Conservation (phyloP, 1,140 invertebrate genomes). For the Zaprionus ghesquierei region DNA sequence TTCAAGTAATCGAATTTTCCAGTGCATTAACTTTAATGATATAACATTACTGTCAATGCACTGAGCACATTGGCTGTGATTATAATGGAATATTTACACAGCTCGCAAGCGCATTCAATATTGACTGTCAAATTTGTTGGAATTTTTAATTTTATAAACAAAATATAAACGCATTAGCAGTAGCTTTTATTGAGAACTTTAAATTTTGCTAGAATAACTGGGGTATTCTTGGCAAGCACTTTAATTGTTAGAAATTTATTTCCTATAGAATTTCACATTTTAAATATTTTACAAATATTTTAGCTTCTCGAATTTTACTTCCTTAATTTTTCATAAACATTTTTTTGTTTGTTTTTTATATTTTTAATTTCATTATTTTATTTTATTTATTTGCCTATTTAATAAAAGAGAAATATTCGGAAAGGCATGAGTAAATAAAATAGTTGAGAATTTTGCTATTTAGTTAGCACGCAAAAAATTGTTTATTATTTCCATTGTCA, state of each 20-base stretch:
- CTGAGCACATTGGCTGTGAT: constrained; percentile 6
- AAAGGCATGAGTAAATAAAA: neutral
- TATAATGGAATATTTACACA: constrained; percentile 8
- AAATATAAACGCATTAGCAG: constrained; percentile 5
- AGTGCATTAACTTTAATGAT: constrained; percentile 70
- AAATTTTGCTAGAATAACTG: neutral
- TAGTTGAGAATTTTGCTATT: neutral
- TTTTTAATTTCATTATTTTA: too few relatives aligned
- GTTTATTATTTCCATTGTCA: neutral
- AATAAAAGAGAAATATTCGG: neutral
- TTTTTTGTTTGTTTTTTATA: too few relatives aligned
- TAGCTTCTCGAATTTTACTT: neutral
- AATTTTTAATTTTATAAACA: constrained; percentile 3
- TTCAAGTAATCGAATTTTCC: constrained; percentile 70
- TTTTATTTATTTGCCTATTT: neutral
- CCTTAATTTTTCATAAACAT: neutral
- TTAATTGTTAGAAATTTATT: neutral
- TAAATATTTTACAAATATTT: neutral
- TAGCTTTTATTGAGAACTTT: neutral
- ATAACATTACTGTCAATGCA: constrained; percentile 25
- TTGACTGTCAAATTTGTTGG: neutral
- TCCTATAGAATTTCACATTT: neutral
- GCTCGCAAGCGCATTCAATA: neutral
- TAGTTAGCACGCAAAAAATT: neutral
- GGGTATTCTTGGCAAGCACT: neutral